Evolutionary conservation across 2,888 invertebrate species (phyloP).

Genomic region (Caenorhabditis imperialis): DNA sequence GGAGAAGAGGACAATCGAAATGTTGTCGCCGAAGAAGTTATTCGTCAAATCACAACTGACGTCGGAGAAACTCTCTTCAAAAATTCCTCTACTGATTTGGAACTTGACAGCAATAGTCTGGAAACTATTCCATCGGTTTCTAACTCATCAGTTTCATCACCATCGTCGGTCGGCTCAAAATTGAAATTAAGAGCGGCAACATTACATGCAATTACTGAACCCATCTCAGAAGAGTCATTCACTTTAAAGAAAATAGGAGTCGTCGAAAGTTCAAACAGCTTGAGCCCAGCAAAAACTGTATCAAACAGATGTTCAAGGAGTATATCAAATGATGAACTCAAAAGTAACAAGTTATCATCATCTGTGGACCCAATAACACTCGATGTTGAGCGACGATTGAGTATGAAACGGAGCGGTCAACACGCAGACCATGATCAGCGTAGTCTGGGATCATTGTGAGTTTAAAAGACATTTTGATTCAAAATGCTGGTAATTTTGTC

Average conservation of each 20-base stretch:
- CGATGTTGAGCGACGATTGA: constrained; percentile 75
- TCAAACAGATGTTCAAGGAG: constrained; percentile 35
- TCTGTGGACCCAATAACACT: constrained; percentile 75
- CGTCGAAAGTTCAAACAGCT: constrained; percentile 16
- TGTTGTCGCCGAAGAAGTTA: constrained; percentile 65
- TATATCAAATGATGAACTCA: constrained; percentile 49
- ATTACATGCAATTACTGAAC: not conserved
- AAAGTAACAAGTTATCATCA: constrained; percentile 35
- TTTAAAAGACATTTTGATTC: not conserved
- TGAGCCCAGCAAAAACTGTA: constrained; percentile 22
- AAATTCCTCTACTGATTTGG: no score
- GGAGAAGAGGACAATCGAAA: constrained; percentile 73
- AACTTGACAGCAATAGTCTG: not conserved
- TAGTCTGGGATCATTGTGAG: constrained; percentile 35
- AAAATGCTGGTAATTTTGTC: no score
- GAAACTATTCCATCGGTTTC: constrained; percentile 35
- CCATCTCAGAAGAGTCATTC: constrained; percentile 19
- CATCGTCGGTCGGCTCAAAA: constrained; percentile 25
- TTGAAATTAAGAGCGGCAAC: not conserved
- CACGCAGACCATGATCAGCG: constrained; percentile 44
- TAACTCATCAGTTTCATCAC: constrained; percentile 30
- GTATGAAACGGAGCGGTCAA: constrained; percentile 71
- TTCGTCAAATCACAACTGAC: constrained; percentile 47
- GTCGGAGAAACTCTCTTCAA: constrained; percentile 6
- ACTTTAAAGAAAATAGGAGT: constrained; percentile 20